Evolutionary conservation across 2,113 vertebrate genomes (phyloP), one percentile per base, ranked within the genome.

Genomic region (Callospermophilus lateralis): DNA sequence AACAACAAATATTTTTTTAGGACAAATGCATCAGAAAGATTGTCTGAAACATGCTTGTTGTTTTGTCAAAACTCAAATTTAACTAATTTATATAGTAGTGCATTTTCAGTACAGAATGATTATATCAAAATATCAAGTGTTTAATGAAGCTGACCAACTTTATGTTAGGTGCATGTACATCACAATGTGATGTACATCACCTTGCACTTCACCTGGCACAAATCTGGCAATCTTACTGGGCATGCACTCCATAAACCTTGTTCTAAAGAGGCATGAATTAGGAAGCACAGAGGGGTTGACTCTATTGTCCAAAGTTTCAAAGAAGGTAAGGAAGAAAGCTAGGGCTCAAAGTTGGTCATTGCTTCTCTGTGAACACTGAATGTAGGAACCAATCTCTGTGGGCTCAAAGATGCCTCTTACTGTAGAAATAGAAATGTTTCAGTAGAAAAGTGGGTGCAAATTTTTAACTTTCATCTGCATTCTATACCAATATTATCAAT

Each of bases 31-130:
- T 84, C 79, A n/a, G 28, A 89, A 48, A 51, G 42, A 73, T 74
- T 74, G 37, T n/a, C 39, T 72, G 65, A 89, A 89, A 65, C 65
- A 48, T 39, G 74, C 68, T 61, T 51, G 0, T 78, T 68, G 9
- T 95, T 91, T 92, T 61, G 70, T 34, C 84, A 48, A 65, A 89
- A 55, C 72, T 76, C 16, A 83, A 28, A 67, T 51, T 89, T 92
- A 74, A 78, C n/a, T 84, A 30, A 39, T 68, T 73, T 78, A 89
- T 58, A 34, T 42, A 51, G 1, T 67, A 84, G 42, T 42, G 0
- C 1, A 11, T 87, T 92, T 89, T 39, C 86, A 51, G 51, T 67
- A 34, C 8, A 81, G 34, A 84, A 67, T 12, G 93, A 65, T 19
- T 42, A 9, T 80, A 84, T 42, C 39, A 84, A 87, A 72, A 84